phyloP scores from a whole-genome alignment of 2,797 vertebrate species.

The Sylvilagus floridanus region DNA sequence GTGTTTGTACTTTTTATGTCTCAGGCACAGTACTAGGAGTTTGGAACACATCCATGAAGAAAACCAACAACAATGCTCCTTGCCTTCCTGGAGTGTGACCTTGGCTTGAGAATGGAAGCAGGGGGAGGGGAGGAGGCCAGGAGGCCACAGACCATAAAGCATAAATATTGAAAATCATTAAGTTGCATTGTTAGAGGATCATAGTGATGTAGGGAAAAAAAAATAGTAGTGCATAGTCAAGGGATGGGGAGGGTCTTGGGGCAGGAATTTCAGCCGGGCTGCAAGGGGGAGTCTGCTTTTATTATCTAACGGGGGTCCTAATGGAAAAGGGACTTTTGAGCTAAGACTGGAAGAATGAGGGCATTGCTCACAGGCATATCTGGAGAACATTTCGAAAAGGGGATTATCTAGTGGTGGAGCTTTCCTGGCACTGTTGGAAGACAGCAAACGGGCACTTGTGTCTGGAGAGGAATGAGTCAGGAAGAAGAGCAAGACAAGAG shows the following conservation, averaged over 20 bases:
- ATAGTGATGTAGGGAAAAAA: neutral
- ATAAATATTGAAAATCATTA: neutral
- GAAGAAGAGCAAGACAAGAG: neutral
- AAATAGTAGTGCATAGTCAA: neutral
- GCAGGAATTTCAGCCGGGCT: neutral
- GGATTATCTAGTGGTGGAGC: neutral
- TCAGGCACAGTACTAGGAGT: neutral
- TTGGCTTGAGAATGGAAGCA: neutral
- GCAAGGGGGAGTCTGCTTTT: neutral
- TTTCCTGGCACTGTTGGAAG: neutral
- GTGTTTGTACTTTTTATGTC: neutral
- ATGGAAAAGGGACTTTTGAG: neutral
- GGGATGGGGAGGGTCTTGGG: neutral
- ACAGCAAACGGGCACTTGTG: neutral
- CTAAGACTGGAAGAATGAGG: neutral
- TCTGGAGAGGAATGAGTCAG: neutral
- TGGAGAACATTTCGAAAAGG: neutral
- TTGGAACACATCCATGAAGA: neutral
- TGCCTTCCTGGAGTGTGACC: neutral
- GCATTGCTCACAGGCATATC: neutral
- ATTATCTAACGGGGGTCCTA: neutral
- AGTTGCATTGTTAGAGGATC: neutral
- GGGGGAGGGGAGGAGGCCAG: neutral
- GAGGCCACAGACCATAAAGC: conserved; percentile 7
- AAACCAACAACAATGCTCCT: neutral